Percentiles rank a stretch among this genome's conserved stretches.
phyloP scores from a whole-genome alignment of 2,888 invertebrate genomes.

The Ashinkailepas kermadecensis region DNA sequence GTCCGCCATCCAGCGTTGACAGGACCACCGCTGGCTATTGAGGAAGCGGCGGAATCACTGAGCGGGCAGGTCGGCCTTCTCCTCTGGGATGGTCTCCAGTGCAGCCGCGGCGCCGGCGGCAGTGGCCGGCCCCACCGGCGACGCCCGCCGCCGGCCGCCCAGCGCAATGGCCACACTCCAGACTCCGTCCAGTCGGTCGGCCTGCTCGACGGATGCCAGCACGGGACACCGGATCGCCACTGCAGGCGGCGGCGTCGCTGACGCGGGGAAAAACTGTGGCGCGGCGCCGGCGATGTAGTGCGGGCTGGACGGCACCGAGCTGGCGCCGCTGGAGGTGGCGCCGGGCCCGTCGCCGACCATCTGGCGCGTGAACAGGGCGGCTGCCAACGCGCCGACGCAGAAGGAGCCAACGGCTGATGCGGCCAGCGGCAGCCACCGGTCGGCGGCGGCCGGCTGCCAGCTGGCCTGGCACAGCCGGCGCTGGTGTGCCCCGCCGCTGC shows the following conservation, averaged over 20 bases:
- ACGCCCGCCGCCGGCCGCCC: background rate
- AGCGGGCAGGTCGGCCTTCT: background rate
- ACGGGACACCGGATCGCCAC: background rate
- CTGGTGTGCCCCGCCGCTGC: background rate
- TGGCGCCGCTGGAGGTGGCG: background rate
- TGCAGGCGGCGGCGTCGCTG: background rate
- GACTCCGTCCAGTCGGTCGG: background rate
- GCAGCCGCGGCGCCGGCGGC: background rate
- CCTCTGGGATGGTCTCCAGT: background rate
- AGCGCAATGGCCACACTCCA: conserved; percentile 6
- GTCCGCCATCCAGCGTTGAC: too few species aligned
- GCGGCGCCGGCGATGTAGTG: conserved; percentile 1
- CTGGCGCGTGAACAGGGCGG: background rate
- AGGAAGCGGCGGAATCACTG: background rate
- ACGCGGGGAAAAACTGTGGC: background rate
- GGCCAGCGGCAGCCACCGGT: background rate
- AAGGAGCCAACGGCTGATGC: background rate
- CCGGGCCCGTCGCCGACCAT: background rate
- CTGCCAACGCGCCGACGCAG: background rate
- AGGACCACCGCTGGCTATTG: too few species aligned
- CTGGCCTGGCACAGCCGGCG: background rate
- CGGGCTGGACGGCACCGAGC: conserved; percentile 14
- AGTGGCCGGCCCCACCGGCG: background rate
- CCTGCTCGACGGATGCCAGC: background rate
- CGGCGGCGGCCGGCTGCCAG: background rate